Evolutionary conservation across 2,797 vertebrate species (phyloP), one percentile per base, ranked within the genome.

Genomic region (Phaenicophaeus curvirostris): DNA sequence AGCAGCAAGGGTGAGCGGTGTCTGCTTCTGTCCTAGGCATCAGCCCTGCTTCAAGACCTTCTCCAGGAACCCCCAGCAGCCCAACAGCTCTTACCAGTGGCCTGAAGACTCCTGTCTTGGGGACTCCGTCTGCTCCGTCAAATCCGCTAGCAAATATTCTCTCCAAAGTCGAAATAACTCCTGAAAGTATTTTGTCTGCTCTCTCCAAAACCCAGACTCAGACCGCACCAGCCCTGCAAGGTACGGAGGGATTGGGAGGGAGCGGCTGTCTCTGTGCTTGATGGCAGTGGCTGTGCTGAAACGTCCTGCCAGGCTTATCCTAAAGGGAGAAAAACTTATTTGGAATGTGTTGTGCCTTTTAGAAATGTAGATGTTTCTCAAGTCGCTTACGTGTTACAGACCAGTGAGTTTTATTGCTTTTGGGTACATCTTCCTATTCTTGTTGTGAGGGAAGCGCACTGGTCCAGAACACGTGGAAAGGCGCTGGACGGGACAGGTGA

Each of bases 131-230:
- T 12, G 87, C 98, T 23, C 96, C 99, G 65, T 97, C 98, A 0
- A 98, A 98, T 79, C 98, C 99, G 0, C 95, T 99, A 93, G 99
- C 99, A 75, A 99, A 98, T 95, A 99, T 99, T 86, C 98, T 99
- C 94, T 99, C 99, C 28, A 99, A 99, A 78, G 99, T 99, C 30
- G 99, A 99, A 96, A 99, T 99, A 94, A 99, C 98, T 74, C 99
- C 99, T 0, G 99, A 99, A 95, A 99, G 98, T 82, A 99, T 99
- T 80, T 97, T 99, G 30, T 99, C 98, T 2, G 99, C 98, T 35
- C 98, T 99, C 91, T 99, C 99, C 93, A 99, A 99, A 98, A 98
- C 98, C 89, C 97, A 99, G 98, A 96, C 96, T 55, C 97, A 97
- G 85, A 86, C 98, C 48, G 89, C 98, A 31, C 97, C 98, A 17